Conservation (phyloP, 1,140 invertebrate species). For the Aphelinus certus region DNA sequence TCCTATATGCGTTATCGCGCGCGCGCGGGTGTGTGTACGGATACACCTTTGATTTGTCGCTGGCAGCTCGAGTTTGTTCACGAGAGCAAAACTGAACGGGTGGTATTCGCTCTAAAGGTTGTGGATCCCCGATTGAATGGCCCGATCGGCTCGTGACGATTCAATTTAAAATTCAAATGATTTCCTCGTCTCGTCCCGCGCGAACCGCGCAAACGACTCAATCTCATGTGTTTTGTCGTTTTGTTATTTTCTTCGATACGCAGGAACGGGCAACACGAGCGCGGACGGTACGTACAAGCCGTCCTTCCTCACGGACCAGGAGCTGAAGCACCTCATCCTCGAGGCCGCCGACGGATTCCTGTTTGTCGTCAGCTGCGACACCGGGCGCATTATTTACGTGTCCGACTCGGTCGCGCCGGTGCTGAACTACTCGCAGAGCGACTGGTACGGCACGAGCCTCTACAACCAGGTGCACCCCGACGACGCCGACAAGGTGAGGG, state of each 20-base stretch:
- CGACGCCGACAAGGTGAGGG: slow-evolving; percentile 97
- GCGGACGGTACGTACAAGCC: slow-evolving; percentile 96
- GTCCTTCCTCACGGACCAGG: slow-evolving; percentile 98
- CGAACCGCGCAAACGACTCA: no score
- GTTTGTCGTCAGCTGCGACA: slow-evolving; percentile 98
- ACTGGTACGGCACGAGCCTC: slow-evolving; percentile 96
- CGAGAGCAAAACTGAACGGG: slow-evolving; percentile 20
- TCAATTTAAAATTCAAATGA: neutral
- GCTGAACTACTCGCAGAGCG: slow-evolving; percentile 94
- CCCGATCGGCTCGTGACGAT: neutral
- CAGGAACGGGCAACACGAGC: slow-evolving; percentile 94
- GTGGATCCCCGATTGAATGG: no score
- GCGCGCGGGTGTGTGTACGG: no score
- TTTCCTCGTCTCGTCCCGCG: no score
- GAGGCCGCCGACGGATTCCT: slow-evolving; percentile 99
- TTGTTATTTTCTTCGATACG: slow-evolving; percentile 5
- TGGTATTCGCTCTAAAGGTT: no score
- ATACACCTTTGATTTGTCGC: no score
- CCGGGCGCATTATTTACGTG: slow-evolving; percentile 96
- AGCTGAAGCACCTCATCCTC: slow-evolving; percentile 97
- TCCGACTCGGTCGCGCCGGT: slow-evolving; percentile 98
- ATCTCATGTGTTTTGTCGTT: slow-evolving; percentile 39
- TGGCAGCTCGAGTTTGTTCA: neutral
- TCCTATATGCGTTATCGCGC: no score
- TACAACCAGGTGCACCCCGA: slow-evolving; percentile 98